These are phyloP conservation scores for Rhodeus uyekii DNA, from an alignment of 2,797 vertebrate genomes.

Conservation along the genomic window DNA sequence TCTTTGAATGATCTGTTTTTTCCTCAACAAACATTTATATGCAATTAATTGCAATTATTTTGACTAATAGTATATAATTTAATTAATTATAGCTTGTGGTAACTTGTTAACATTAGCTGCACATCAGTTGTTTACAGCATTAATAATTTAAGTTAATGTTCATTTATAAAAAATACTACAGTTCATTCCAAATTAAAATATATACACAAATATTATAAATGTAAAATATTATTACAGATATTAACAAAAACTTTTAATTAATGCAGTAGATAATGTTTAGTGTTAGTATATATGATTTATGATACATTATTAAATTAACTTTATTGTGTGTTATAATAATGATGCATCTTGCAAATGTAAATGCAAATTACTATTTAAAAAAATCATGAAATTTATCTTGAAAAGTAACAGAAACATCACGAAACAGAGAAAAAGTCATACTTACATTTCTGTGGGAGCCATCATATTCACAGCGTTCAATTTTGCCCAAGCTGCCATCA, in stretches of 20 bases:
- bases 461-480: slow-evolving; percentile 96
- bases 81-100: neutral
- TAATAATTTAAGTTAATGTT: neutral
- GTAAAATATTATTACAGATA: neutral
- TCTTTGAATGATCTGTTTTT: neutral
- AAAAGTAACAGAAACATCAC: neutral
- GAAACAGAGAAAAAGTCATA: slow-evolving; percentile 52
- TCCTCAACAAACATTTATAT: neutral
- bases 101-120: neutral
- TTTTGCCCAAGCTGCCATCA: slow-evolving; percentile 93
- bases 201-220: neutral
- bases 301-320: neutral
- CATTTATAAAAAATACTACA: neutral
- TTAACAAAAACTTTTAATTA: neutral
- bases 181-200: neutral
- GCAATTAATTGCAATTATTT: neutral
- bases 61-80: neutral
- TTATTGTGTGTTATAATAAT: neutral
- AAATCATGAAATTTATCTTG: neutral
- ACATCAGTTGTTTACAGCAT: neutral
- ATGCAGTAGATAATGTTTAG: neutral
- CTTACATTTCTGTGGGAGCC: slow-evolving; percentile 94
- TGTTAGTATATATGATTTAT: neutral
- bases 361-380: neutral
- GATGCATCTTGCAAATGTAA: neutral